A percentile compares a stretch with the other conserved stretches of the same genome.
phyloP scores from a whole-genome alignment of 2,888 invertebrate genomes.

The Trachelus stipa region DNA sequence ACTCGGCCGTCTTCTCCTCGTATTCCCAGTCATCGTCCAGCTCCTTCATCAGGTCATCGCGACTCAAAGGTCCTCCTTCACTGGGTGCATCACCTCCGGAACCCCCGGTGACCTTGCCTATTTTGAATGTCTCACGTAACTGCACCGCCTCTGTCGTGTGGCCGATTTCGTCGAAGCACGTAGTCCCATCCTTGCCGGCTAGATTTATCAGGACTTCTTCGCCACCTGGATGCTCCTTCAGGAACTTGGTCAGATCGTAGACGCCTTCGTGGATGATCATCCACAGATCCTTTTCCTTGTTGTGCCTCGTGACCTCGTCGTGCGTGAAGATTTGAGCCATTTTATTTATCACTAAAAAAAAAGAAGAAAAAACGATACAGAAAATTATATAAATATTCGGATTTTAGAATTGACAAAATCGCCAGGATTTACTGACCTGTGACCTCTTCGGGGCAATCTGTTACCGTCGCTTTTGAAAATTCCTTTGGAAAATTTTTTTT shows the following conservation, averaged over 20 bases:
- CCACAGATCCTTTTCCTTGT: slow-evolving; percentile 67
- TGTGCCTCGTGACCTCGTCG: slow-evolving; percentile 68
- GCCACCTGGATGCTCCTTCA: slow-evolving; percentile 73
- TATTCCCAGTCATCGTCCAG: slow-evolving; percentile 48
- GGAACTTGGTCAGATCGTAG: slow-evolving; percentile 72
- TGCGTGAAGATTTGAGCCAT: slow-evolving; percentile 50
- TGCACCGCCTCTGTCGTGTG: slow-evolving; percentile 76
- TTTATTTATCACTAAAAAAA: background rate
- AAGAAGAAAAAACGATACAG: background rate
- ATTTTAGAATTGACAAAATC: background rate
- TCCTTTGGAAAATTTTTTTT: background rate
- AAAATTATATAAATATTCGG: background rate
- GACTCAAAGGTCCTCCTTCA: background rate
- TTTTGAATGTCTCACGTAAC: slow-evolving; percentile 71
- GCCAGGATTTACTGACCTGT: background rate
- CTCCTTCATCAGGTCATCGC: slow-evolving; percentile 20
- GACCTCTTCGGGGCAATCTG: background rate
- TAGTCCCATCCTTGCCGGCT: slow-evolving; percentile 72
- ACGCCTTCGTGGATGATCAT: slow-evolving; percentile 71
- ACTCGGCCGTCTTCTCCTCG: slow-evolving; percentile 36
- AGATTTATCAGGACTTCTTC: slow-evolving; percentile 72
- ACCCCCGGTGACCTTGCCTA: slow-evolving; percentile 69
- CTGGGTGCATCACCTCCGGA: background rate
- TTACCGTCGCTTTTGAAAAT: background rate
- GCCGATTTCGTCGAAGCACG: slow-evolving; percentile 77